phyloP scores from a whole-genome alignment of 2,888 invertebrate species.

The Eupeodes luniger region DNA sequence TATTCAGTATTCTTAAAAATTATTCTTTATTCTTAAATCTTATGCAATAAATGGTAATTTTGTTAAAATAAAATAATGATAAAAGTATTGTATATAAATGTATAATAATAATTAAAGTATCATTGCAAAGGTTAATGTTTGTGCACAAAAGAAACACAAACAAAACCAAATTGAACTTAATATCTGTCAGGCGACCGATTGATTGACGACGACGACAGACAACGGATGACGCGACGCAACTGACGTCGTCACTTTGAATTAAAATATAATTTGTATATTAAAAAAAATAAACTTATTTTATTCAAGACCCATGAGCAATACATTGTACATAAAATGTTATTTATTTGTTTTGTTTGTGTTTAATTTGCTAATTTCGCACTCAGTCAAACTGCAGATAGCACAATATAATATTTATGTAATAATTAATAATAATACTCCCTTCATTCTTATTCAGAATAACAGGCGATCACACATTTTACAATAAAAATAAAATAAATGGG shows the following conservation, averaged over 20 bases:
- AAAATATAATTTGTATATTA: background rate
- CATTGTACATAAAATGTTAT: background rate
- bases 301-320: background rate
- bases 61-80: slow-evolving; percentile 27
- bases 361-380: slow-evolving; percentile 69
- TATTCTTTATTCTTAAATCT: slow-evolving; percentile 22
- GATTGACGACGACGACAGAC: too few species aligned
- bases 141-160: slow-evolving; percentile 69
- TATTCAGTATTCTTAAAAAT: slow-evolving; percentile 49
- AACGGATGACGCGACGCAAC: background rate
- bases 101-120: slow-evolving; percentile 55
- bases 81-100: slow-evolving; percentile 22
- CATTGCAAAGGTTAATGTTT: slow-evolving; percentile 68
- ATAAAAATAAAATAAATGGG: background rate
- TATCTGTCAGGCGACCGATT: background rate
- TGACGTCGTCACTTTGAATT: slow-evolving; percentile 12
- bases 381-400: slow-evolving; percentile 74
- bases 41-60: slow-evolving; percentile 34
- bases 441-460: slow-evolving; percentile 4
- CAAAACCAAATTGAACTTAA: slow-evolving; percentile 46
- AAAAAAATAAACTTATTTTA: background rate
- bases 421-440: slow-evolving; percentile 50
- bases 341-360: slow-evolving; percentile 57
- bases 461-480: slow-evolving; percentile 39
- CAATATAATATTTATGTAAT: slow-evolving; percentile 32